Percentiles rank a stretch among this genome's conserved stretches.
These are phyloP conservation scores for Dendrocopos noguchii DNA, from an alignment of 2,113 vertebrate genomes.

Conservation along the genomic window DNA sequence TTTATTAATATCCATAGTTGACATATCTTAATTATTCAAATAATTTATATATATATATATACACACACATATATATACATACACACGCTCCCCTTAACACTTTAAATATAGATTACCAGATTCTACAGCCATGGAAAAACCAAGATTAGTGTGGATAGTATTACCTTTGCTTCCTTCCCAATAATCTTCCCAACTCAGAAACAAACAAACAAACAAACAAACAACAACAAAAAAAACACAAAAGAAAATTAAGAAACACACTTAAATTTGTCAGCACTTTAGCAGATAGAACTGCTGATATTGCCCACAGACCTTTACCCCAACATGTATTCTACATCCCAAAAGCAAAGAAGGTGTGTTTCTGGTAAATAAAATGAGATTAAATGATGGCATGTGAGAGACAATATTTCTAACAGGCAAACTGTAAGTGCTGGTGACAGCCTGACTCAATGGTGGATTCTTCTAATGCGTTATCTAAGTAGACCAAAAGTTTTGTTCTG, in stretches of 20 bases:
- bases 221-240: no score
- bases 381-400: neutral
- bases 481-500: neutral
- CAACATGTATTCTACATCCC: neutral
- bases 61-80: no score
- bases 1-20: no score
- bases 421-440: neutral
- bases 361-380: neutral
- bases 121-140: neutral
- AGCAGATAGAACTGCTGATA: neutral
- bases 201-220: neutral
- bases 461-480: neutral
- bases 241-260: no score
- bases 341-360: neutral
- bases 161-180: neutral
- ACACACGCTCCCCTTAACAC: no score
- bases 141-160: neutral
- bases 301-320: neutral
- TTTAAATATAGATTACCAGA: neutral
- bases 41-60: no score
- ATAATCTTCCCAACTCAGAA: neutral
- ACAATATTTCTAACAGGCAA: neutral
- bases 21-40: no score
- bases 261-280: neutral
- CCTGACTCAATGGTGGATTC: neutral